Conservation (phyloP, 2,888 invertebrate species). For the Drosophila monieri region DNA sequence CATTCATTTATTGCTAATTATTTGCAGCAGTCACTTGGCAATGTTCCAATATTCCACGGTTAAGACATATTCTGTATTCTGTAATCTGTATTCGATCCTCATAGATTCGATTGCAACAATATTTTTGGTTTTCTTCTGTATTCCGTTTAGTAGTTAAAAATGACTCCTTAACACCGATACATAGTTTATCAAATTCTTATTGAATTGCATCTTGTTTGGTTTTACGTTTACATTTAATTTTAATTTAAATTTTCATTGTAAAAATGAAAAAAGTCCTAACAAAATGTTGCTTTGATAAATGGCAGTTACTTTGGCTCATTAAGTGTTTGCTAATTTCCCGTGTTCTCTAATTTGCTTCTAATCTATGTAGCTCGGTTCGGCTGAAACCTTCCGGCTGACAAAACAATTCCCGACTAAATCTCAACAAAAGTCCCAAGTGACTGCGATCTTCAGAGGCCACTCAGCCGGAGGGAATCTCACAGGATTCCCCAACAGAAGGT, state of each 20-base stretch:
- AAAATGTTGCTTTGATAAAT: slow-evolving; percentile 63
- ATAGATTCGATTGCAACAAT: slow-evolving; percentile 38
- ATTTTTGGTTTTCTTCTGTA: slow-evolving; percentile 14
- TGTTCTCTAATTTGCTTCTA: slow-evolving; percentile 28
- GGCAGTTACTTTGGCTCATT: slow-evolving; percentile 77
- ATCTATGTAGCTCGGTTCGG: slow-evolving; percentile 15
- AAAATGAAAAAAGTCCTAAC: slow-evolving; percentile 54
- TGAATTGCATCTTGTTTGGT: slow-evolving; percentile 45
- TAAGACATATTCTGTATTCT: slow-evolving; percentile 19
- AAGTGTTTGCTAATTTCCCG: slow-evolving; percentile 38
- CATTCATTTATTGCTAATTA: slow-evolving; percentile 38
- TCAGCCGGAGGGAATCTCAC: slow-evolving; percentile 23
- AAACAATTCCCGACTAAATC: slow-evolving; percentile 49
- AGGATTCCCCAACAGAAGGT: slow-evolving; percentile 23
- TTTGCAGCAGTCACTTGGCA: slow-evolving; percentile 77
- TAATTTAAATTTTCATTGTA: slow-evolving; percentile 44
- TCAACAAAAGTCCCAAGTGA: slow-evolving; percentile 69
- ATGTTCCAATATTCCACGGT: slow-evolving; percentile 49
- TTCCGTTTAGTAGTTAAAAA: slow-evolving; percentile 48
- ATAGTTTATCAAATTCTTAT: slow-evolving; percentile 64
- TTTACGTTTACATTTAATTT: slow-evolving; percentile 34
- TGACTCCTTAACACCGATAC: slow-evolving; percentile 66
- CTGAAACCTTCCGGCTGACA: slow-evolving; percentile 65
- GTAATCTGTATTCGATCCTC: slow-evolving; percentile 46
- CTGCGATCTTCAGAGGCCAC: slow-evolving; percentile 45